phyloP scores from a whole-genome alignment of 2,113 vertebrate genomes.

The Anolis sagrei region DNA sequence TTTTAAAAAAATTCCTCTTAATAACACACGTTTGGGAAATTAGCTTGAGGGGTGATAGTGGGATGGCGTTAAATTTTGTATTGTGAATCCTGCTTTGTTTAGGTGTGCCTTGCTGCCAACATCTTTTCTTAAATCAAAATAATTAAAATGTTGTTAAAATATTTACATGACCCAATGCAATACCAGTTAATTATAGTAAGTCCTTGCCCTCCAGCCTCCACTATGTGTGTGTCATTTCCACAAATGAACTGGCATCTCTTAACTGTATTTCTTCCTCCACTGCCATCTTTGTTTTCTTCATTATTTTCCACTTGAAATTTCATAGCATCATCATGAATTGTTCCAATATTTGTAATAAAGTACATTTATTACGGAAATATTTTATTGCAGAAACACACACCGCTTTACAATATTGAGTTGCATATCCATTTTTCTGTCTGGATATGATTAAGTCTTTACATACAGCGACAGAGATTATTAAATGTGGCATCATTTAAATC shows the following conservation, averaged over 20 bases:
- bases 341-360: constrained; percentile 21
- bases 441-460: constrained; percentile 13
- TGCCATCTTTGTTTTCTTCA: background rate
- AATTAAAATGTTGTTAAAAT: background rate
- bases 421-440: constrained; percentile 4
- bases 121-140: background rate
- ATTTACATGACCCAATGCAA: background rate
- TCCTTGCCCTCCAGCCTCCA: background rate
- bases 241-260: background rate
- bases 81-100: background rate
- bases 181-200: background rate
- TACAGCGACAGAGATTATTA: constrained; percentile 52
- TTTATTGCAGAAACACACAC: background rate
- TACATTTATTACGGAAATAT: background rate
- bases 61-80: no score
- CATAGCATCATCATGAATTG: background rate
- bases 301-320: background rate
- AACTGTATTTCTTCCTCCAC: background rate
- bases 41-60: no score
- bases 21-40: background rate
- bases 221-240: background rate
- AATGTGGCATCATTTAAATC: constrained; percentile 60
- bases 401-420: constrained; percentile 3
- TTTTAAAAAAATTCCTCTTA: background rate
- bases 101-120: background rate